These are phyloP conservation scores for Oligia fasciuncula DNA, from an alignment of 2,888 invertebrate genomes.

Conservation along the genomic window DNA sequence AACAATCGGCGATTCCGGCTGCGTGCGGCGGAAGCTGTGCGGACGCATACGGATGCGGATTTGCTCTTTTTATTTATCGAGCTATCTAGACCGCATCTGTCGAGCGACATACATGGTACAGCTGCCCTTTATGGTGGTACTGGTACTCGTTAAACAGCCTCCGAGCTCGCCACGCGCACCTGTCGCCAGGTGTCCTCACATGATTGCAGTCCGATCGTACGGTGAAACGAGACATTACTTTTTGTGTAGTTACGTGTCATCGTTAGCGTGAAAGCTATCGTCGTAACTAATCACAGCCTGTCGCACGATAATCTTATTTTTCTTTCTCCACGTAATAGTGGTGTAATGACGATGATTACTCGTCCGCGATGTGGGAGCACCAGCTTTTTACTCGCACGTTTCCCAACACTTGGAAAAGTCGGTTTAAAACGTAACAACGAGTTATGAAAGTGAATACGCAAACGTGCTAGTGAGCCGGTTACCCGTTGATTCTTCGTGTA, in stretches of 20 bases:
- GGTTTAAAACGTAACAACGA: slow-evolving; percentile 85
- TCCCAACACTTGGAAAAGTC: slow-evolving; percentile 87
- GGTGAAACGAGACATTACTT: slow-evolving; percentile 63
- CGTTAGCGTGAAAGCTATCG: slow-evolving; percentile 82
- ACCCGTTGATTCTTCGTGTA: slow-evolving; percentile 79
- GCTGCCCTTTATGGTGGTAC: slow-evolving; percentile 83
- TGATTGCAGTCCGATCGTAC: slow-evolving; percentile 60
- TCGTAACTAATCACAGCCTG: slow-evolving; percentile 76
- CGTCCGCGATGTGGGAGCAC: slow-evolving; percentile 85
- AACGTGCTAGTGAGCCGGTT: slow-evolving; percentile 80
- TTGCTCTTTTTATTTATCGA: slow-evolving; percentile 87
- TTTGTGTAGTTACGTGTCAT: slow-evolving; percentile 76
- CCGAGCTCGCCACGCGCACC: slow-evolving; percentile 80
- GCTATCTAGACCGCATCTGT: slow-evolving; percentile 89
- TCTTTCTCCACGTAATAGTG: slow-evolving; percentile 73
- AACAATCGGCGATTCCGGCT: slow-evolving; percentile 87
- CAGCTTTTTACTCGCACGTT: slow-evolving; percentile 83
- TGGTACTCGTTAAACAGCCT: slow-evolving; percentile 75
- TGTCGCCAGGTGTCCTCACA: slow-evolving; percentile 84
- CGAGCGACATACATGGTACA: slow-evolving; percentile 82
- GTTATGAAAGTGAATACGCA: slow-evolving; percentile 88
- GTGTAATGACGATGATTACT: slow-evolving; percentile 82
- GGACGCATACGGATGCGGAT: slow-evolving; percentile 84
- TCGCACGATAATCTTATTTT: slow-evolving; percentile 80
- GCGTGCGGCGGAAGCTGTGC: slow-evolving; percentile 85